phyloP scores from a whole-genome alignment of 2,113 vertebrate genomes.

The Stegastes partitus region DNA sequence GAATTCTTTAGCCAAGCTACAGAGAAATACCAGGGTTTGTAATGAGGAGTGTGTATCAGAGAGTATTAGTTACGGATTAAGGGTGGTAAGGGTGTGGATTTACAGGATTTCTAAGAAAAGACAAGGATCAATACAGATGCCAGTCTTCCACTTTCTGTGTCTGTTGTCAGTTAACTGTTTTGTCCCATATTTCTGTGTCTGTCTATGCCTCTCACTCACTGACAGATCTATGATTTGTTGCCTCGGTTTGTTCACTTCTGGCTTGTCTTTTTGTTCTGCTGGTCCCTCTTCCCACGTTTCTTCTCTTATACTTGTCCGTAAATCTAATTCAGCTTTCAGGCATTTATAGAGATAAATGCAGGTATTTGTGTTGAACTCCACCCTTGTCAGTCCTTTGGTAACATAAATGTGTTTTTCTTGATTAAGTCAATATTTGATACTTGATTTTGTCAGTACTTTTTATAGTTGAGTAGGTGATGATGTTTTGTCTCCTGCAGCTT shows the following conservation, averaged over 20 bases:
- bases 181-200: neutral
- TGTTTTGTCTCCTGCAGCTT: slow-evolving; percentile 3
- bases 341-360: neutral
- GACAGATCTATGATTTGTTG: neutral
- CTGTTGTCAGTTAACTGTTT: slow-evolving; percentile 1
- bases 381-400: no score
- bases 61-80: slow-evolving; percentile 28
- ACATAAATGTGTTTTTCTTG: no score
- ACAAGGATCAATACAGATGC: slow-evolving; percentile 11
- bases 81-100: slow-evolving; percentile 11
- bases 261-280: neutral
- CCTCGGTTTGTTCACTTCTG: neutral
- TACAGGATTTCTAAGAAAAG: slow-evolving; percentile 20
- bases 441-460: no score
- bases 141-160: slow-evolving; percentile 17
- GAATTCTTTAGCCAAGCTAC: neutral
- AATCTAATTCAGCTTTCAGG: neutral
- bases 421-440: no score
- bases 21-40: neutral
- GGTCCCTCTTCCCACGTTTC: no score
- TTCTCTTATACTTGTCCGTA: neutral
- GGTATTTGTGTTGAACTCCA: neutral
- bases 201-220: neutral
- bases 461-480: neutral
- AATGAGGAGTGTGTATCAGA: slow-evolving; percentile 25